Base-by-base conservation (phyloP, 2,797 vertebrate species). In the Pseudomugil tenellus region DNA sequence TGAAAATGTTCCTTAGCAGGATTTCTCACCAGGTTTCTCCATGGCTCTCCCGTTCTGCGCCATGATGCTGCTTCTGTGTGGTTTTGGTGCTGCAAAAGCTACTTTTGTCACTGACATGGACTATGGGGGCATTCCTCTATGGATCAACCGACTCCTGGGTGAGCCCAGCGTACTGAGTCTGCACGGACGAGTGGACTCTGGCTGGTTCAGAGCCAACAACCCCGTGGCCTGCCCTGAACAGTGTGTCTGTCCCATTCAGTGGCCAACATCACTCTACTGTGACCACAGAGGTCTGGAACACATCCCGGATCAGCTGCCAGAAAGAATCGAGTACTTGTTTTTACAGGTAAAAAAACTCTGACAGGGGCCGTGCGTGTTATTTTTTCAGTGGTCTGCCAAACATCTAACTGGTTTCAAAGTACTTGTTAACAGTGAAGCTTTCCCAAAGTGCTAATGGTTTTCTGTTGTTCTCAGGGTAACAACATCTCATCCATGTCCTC, bases 161-260 rank as follows among this genome's bases (percentile, higher is more conserved):
- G 94, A 95, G 83, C 94, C 94, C 56, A 94, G 92, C 2, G 91
- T 94, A 63, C 53, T 94, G 51, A 93, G 87, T 59, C 89, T 95
- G 61, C 86, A 84, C 62, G 92, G 90, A 3, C 84, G 93, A 3
- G 73, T 94, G 29, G 87, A 92, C 52, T 43, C 66, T 0, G 74
- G 74, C 46, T 94, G 93, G 92, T 85, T 90, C 49, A 55, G 90
- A 29, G 88, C 91, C 14, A 91, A 89, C 55, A 93, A 92, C 72
- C 83, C 76, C 0, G 67, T 83, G 66, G 28, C 61, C 60, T 95
- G 94, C 77, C 94, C 92, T 2, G 25, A 67, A 6, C 80, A 87
- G 53, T 95, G 95, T 17, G 91, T 92, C 67, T 95, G 94, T 66
- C 93, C 93, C n/a, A 88, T 94, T 57, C 93, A 95, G 46, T 95